phyloP scores from a whole-genome alignment of 2,888 invertebrate genomes.

The Acanthoscelides obtectus region DNA sequence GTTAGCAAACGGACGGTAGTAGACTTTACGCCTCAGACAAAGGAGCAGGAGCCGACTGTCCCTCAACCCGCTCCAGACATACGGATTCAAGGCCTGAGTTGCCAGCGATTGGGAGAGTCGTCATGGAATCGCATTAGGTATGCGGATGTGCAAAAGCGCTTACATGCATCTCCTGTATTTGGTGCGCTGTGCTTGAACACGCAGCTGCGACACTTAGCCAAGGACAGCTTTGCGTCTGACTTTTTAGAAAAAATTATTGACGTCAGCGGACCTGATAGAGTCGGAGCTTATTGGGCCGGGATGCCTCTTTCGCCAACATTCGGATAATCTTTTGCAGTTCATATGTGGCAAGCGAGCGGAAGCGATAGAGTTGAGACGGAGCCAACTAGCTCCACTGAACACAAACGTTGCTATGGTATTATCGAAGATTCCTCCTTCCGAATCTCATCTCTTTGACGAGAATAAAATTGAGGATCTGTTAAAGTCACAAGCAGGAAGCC shows the following conservation, averaged over 20 bases:
- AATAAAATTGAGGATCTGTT: neutral
- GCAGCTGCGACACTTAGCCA: neutral
- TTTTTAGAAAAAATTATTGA: neutral
- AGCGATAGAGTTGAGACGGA: neutral
- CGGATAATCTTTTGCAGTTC: neutral
- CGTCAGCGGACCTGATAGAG: constrained; percentile 1
- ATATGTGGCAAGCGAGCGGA: neutral
- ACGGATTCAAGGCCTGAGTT: neutral
- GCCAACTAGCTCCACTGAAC: neutral
- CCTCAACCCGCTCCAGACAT: neutral
- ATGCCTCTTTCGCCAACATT: neutral
- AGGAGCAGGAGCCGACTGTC: neutral
- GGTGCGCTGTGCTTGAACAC: neutral
- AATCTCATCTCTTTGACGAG: neutral
- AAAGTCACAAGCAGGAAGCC: neutral
- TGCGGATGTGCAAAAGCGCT: neutral
- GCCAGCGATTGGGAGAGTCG: neutral
- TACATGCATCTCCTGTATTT: neutral
- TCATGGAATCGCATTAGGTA: neutral
- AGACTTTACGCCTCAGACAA: neutral
- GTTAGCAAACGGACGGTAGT: too few relatives aligned
- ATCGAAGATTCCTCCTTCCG: neutral
- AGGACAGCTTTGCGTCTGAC: neutral
- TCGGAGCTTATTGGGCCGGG: neutral
- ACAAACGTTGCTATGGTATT: neutral